Conservation (phyloP, 2,797 vertebrate genomes). For the Gambelia wislizenii region DNA sequence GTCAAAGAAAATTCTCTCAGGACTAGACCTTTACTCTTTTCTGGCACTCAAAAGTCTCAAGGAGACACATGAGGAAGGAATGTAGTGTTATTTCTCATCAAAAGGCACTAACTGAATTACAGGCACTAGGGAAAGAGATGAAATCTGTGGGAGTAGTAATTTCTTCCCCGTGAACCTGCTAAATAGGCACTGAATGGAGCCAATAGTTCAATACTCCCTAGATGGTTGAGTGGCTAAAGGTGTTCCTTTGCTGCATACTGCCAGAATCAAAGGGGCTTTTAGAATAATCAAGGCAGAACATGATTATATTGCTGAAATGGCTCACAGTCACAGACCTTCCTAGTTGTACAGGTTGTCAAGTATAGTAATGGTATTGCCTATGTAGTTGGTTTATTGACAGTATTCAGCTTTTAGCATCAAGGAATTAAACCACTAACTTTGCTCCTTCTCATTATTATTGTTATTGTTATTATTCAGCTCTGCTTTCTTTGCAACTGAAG, state of each 20-base stretch:
- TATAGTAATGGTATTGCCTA: background rate
- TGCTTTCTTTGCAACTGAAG: background rate
- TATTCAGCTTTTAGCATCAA: background rate
- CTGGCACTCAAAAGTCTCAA: conserved; percentile 49
- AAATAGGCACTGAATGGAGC: conserved; percentile 10
- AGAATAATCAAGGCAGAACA: accelerated
- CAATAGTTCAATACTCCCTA: background rate
- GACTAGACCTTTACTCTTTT: conserved; percentile 37
- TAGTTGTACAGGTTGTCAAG: background rate
- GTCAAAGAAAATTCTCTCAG: conserved; percentile 52
- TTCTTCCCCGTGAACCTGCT: conserved; percentile 13
- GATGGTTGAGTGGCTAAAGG: background rate
- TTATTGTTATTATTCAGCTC: background rate
- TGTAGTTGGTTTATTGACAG: background rate
- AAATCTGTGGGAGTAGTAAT: conserved; percentile 25
- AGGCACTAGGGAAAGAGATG: conserved; percentile 36
- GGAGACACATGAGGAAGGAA: conserved; percentile 44
- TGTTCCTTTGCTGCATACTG: background rate
- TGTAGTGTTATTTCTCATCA: conserved; percentile 46
- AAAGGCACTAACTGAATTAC: conserved; percentile 47
- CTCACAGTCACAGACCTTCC: background rate
- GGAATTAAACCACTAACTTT: background rate
- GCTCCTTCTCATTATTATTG: no score
- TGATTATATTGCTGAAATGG: background rate
- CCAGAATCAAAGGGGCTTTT: background rate